Conservation (phyloP, 2,113 vertebrate species). For the Numenius arquata region DNA sequence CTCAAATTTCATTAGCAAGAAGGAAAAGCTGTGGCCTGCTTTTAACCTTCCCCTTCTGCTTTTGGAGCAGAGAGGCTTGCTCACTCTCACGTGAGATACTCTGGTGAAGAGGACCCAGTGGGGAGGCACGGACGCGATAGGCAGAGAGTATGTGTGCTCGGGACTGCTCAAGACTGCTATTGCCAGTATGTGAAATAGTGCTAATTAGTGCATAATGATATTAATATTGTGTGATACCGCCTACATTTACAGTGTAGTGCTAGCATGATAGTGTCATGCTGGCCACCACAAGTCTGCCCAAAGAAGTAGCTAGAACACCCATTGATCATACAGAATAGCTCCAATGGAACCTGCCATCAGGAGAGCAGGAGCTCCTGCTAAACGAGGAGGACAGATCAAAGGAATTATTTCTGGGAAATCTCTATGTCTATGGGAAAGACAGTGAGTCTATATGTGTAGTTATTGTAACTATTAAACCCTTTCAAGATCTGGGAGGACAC, state of each 20-base stretch:
- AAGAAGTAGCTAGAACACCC: not conserved
- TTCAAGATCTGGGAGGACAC: not conserved
- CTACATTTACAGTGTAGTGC: not conserved
- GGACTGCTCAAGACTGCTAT: not conserved
- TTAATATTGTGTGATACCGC: not conserved
- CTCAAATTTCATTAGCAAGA: not conserved
- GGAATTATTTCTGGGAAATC: not conserved
- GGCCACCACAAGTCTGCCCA: not conserved
- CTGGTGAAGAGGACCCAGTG: not conserved
- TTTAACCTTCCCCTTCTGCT: not conserved
- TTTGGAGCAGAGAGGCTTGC: not conserved
- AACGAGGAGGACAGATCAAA: not conserved
- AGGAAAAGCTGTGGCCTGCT: not conserved
- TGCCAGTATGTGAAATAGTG: not conserved
- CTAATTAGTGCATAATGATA: not conserved
- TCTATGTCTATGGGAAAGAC: not conserved
- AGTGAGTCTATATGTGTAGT: not conserved
- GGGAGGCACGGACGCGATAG: not conserved
- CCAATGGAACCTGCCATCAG: not conserved
- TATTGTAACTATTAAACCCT: not conserved
- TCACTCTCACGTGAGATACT: not conserved
- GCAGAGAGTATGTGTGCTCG: not conserved
- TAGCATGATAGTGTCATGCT: not conserved
- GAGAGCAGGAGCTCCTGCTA: not conserved
- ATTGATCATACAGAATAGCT: not conserved